These are phyloP conservation scores for Poecilia picta DNA, from an alignment of 2,797 vertebrate genomes.

Conservation along the genomic window DNA sequence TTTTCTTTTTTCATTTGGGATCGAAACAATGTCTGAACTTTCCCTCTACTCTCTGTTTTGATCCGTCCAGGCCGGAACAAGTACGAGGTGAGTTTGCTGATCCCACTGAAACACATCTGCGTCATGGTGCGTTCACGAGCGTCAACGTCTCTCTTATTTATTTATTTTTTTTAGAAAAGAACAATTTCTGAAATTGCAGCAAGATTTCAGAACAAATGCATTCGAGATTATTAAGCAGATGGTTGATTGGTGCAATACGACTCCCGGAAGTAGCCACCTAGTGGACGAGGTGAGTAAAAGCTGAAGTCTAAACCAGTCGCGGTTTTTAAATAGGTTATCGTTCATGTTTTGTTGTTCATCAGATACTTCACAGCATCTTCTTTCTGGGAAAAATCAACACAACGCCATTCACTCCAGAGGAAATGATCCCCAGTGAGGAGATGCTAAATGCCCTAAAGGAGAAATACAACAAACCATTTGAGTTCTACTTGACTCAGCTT, in stretches of 20 bases:
- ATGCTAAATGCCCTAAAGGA: not conserved
- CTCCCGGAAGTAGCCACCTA: not conserved
- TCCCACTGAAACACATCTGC: no score
- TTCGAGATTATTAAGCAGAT: not conserved
- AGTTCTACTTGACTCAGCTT: not conserved
- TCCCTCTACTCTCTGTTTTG: not conserved
- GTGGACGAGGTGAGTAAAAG: constrained; percentile 25
- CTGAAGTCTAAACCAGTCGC: rapidly evolving
- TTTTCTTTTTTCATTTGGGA: not conserved
- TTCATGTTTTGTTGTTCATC: not conserved
- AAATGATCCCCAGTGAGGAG: not conserved
- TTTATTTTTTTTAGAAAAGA: not conserved
- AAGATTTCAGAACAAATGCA: not conserved
- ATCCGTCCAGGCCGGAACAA: not conserved
- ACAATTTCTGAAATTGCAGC: not conserved
- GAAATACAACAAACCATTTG: not conserved
- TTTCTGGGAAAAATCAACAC: constrained; percentile 20
- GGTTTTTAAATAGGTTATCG: not conserved
- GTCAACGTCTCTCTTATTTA: not conserved
- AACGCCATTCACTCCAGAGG: not conserved
- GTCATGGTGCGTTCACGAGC: not conserved
- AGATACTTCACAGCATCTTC: constrained; percentile 42
- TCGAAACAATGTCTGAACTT: not conserved
- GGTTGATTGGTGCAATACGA: not conserved
- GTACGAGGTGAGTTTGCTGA: not conserved